Evolutionary conservation across 2,113 vertebrate genomes (phyloP).

Genomic region (Mus spicilegus): DNA sequence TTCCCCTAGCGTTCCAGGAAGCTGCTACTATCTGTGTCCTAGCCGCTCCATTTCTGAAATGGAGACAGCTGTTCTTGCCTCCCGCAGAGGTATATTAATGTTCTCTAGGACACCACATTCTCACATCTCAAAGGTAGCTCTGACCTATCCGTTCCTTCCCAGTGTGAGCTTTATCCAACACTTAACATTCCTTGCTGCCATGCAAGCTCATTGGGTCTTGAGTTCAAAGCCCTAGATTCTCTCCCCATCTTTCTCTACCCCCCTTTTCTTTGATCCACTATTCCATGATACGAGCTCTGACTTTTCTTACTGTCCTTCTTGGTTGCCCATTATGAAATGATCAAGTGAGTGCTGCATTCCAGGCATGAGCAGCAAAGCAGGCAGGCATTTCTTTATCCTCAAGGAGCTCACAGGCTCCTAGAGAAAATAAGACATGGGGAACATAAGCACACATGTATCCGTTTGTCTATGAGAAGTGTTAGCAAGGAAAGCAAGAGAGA

Average conservation of each 20-base stretch:
- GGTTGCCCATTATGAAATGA: not conserved
- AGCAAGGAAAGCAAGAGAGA: not conserved
- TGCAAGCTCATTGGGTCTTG: slow-evolving; percentile 1
- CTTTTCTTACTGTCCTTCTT: slow-evolving; percentile 27
- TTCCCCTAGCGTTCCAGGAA: slow-evolving; percentile 41
- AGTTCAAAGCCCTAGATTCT: slow-evolving; percentile 48
- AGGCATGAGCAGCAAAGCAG: slow-evolving; percentile 4
- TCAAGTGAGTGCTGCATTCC: not conserved
- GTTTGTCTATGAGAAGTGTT: slow-evolving; percentile 31
- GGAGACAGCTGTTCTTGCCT: not conserved
- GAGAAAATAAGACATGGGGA: slow-evolving; percentile 32
- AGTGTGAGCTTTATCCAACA: slow-evolving; percentile 42
- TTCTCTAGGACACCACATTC: slow-evolving; percentile 42
- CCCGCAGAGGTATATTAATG: not conserved
- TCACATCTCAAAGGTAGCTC: slow-evolving; percentile 28
- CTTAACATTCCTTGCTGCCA: slow-evolving; percentile 1
- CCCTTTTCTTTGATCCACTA: slow-evolving; percentile 9
- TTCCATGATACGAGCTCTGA: slow-evolving; percentile 23
- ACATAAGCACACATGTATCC: not conserved
- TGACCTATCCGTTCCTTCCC: not conserved
- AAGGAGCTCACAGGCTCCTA: slow-evolving; percentile 1
- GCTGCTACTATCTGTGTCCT: slow-evolving; percentile 34
- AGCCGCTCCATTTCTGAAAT: slow-evolving; percentile 45
- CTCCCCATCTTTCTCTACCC: not conserved
- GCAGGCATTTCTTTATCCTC: slow-evolving; percentile 13